These are phyloP conservation scores for Meloe dianella DNA, from an alignment of 2,888 invertebrate species.

Conservation along the genomic window DNA sequence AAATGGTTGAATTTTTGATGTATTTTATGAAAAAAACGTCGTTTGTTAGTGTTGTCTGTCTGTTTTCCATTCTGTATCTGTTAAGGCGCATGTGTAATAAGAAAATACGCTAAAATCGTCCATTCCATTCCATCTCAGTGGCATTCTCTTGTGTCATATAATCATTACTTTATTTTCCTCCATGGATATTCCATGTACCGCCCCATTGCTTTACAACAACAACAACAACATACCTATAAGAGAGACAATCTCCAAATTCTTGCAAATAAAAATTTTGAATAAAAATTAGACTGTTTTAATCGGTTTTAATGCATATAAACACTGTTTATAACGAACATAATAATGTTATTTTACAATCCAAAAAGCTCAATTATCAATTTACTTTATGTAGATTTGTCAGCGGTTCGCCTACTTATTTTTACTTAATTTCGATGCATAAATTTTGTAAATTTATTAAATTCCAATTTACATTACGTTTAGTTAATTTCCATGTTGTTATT, in stretches of 20 bases:
- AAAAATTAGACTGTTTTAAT: conserved; percentile 38
- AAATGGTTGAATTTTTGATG: not conserved
- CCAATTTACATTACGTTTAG: not conserved
- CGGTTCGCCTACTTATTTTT: not conserved
- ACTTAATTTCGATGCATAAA: conserved; percentile 17
- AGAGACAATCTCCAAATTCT: conserved; percentile 41
- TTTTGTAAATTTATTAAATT: not conserved
- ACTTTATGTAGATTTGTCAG: conserved; percentile 19
- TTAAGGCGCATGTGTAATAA: conserved; percentile 21
- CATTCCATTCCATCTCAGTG: not conserved
- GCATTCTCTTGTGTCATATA: conserved; percentile 43
- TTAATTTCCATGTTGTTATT: not conserved
- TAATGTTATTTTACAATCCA: conserved; percentile 40
- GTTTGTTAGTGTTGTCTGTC: not conserved
- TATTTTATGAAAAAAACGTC: not conserved
- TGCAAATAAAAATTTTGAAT: conserved; percentile 46
- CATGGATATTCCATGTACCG: conserved; percentile 36
- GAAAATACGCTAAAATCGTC: not conserved
- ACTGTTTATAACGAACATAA: conserved; percentile 43
- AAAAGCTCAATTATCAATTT: conserved; percentile 28
- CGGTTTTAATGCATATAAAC: conserved; percentile 46
- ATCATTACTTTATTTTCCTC: conserved; percentile 43
- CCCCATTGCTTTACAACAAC: conserved; percentile 41
- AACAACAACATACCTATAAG: not conserved
- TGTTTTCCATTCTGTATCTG: not conserved